Conservation (phyloP, 1,140 invertebrate genomes). For the Diorhabda sublineata region DNA sequence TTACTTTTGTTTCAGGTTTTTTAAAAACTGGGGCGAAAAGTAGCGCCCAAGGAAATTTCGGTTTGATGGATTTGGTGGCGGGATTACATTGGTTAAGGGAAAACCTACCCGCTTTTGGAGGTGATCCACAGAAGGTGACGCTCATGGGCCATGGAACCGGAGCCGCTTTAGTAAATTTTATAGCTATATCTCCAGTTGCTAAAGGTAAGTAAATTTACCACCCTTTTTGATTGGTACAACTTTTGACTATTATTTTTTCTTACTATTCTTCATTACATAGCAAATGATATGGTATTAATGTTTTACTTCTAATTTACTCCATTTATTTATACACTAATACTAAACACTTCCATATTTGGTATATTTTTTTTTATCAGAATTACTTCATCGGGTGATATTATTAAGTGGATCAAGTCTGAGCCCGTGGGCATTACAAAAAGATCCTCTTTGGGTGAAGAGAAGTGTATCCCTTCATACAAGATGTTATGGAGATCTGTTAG, state of each 20-base stretch:
- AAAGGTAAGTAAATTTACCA: slow-evolving; percentile 62
- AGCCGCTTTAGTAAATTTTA: slow-evolving; percentile 88
- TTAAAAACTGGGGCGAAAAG: slow-evolving; percentile 81
- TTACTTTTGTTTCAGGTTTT: slow-evolving; percentile 62
- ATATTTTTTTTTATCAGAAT: slow-evolving; percentile 53
- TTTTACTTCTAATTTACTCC: too few relatives aligned
- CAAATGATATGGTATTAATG: too few relatives aligned
- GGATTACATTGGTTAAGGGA: slow-evolving; percentile 88
- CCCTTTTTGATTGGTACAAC: too few relatives aligned
- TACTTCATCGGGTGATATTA: slow-evolving; percentile 86
- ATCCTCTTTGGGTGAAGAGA: slow-evolving; percentile 76
- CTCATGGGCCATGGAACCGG: slow-evolving; percentile 91
- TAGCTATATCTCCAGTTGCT: slow-evolving; percentile 88
- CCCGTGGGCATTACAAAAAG: slow-evolving; percentile 88
- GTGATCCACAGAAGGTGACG: slow-evolving; percentile 81
- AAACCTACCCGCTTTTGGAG: slow-evolving; percentile 86
- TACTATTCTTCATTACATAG: too few relatives aligned
- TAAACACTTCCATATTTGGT: background rate
- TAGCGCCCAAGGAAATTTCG: slow-evolving; percentile 89
- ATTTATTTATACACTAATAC: background rate
- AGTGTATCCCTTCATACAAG: slow-evolving; percentile 73
- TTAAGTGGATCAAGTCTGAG: slow-evolving; percentile 92
- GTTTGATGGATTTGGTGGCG: slow-evolving; percentile 91
- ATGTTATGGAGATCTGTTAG: slow-evolving; percentile 70
- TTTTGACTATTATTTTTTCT: too few relatives aligned